A percentile compares a stretch with the other conserved stretches of the same genome.
Evolutionary conservation across 1,140 invertebrate species (phyloP).

Genomic region (Papilio dardanus): DNA sequence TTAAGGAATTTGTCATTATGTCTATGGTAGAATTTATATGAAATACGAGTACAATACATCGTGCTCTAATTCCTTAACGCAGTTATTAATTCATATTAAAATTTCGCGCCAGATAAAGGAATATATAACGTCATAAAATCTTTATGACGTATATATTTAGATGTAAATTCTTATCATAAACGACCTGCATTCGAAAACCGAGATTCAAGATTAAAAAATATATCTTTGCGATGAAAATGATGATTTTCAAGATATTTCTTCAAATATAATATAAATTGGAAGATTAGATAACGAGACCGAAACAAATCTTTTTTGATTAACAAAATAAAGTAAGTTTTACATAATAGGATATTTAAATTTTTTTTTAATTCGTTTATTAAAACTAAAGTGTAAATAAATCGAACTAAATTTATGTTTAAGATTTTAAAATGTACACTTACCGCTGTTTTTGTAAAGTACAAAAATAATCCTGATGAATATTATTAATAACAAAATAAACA

Average conservation of each 20-base stretch:
- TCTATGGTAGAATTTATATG: no score
- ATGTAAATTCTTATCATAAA: background rate
- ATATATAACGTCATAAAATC: background rate
- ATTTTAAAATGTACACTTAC: conserved; percentile 47
- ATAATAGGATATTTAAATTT: no score
- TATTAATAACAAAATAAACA: conserved; percentile 56
- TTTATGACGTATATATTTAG: background rate
- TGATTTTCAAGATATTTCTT: background rate
- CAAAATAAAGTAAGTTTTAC: no score
- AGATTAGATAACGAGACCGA: no score
- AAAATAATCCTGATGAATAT: conserved; percentile 57
- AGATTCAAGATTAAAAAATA: background rate
- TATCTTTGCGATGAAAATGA: background rate
- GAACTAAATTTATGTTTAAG: background rate
- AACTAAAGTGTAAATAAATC: background rate
- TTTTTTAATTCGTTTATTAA: no score
- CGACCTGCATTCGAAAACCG: background rate
- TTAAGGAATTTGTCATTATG: no score
- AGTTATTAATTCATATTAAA: no score
- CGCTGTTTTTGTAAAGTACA: conserved; percentile 53
- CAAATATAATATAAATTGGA: no score
- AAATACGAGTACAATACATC: no score
- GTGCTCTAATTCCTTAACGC: no score
- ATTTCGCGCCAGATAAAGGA: background rate
- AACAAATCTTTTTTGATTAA: no score